These are phyloP conservation scores for Pleuronectes platessa DNA, from an alignment of 2,113 vertebrate genomes.

Conservation along the genomic window DNA sequence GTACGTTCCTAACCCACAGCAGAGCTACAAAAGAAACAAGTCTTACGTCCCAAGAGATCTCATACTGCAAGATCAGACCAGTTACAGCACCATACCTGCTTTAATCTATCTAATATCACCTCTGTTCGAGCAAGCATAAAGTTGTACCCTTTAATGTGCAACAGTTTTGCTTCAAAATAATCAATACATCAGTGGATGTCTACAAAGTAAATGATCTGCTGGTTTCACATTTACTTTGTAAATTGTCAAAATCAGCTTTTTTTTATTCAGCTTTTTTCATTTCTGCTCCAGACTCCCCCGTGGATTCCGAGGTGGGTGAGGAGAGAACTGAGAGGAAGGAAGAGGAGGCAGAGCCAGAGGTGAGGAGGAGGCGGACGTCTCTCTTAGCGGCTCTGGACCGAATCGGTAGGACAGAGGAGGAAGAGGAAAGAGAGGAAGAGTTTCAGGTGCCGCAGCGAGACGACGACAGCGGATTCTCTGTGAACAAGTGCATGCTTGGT, in stretches of 20 bases:
- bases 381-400: constrained; percentile 74
- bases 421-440: constrained; percentile 55
- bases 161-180: constrained; percentile 2
- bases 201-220: neutral
- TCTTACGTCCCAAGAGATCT: constrained; percentile 4
- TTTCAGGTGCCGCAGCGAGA: constrained; percentile 69
- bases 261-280: neutral
- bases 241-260: neutral
- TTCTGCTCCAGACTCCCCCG: constrained; percentile 37
- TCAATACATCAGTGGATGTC: neutral
- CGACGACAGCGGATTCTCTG: constrained; percentile 75
- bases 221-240: neutral
- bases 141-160: constrained; percentile 8
- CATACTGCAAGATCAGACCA: neutral
- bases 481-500: constrained; percentile 88
- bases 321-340: constrained; percentile 47
- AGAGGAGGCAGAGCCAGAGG: constrained; percentile 54
- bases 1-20: neutral
- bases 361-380: constrained; percentile 76
- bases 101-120: constrained; percentile 15
- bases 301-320: constrained; percentile 35
- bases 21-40: constrained; percentile 14
- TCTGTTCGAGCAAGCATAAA: constrained; percentile 12
- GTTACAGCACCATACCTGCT: neutral
- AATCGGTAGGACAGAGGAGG: constrained; percentile 51